Evolutionary conservation across 2,113 vertebrate species (phyloP).

Genomic region (Ciconia boyciana): DNA sequence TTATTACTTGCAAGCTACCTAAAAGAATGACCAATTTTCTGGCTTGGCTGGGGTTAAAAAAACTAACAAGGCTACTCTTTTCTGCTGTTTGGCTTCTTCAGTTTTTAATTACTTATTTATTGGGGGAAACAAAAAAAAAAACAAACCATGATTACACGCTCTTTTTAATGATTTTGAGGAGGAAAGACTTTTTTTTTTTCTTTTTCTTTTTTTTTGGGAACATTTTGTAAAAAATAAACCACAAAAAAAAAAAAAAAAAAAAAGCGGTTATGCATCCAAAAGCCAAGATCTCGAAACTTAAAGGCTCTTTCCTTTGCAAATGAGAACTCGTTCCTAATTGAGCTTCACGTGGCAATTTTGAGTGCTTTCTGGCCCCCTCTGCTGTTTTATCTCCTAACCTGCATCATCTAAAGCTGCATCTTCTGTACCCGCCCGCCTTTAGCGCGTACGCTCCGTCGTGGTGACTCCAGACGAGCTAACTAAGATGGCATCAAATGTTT

Average conservation of each 20-base stretch:
- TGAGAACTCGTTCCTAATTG: constrained; percentile 62
- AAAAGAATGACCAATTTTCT: constrained; percentile 87
- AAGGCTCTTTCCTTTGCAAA: constrained; percentile 72
- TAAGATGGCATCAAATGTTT: constrained; percentile 80
- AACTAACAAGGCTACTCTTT: constrained; percentile 89
- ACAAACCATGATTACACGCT: constrained; percentile 64
- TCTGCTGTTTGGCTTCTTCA: constrained; percentile 90
- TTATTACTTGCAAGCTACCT: constrained; percentile 95
- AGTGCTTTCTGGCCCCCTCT: constrained; percentile 83
- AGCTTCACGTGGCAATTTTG: constrained; percentile 62
- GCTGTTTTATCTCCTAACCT: constrained; percentile 88
- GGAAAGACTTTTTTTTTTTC: constrained; percentile 65
- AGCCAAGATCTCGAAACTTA: constrained; percentile 70
- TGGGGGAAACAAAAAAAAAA: neutral
- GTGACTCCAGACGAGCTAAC: constrained; percentile 70
- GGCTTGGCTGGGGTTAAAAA: constrained; percentile 91
- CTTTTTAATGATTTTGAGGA: constrained; percentile 84
- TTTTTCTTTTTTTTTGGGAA: constrained; percentile 25
- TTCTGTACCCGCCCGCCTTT: constrained; percentile 62
- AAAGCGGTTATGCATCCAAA: constrained; percentile 70
- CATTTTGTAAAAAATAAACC: constrained; percentile 61
- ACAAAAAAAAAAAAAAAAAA: neutral
- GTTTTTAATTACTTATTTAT: constrained; percentile 81
- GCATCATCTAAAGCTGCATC: constrained; percentile 75
- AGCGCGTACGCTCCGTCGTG: constrained; percentile 66